Base-by-base conservation (phyloP, 1,140 invertebrate species). In the Trypoxylus dichotomus region DNA sequence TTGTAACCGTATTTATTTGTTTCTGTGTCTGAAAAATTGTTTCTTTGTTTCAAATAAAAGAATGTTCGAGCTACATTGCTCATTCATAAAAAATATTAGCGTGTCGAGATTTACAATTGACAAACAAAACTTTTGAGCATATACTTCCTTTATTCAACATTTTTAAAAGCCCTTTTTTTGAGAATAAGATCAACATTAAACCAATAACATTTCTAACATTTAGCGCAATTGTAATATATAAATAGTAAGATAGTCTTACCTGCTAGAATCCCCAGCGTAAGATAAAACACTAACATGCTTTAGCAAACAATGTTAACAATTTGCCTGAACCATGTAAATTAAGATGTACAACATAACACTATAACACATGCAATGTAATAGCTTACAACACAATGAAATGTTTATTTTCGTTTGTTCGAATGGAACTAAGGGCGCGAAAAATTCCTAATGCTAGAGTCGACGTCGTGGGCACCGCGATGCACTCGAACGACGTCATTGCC, bases 251-350 rank as follows among this genome's bases (percentile, higher is more conserved):
- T 25, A 32, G 1, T 68, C 1, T 41, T 74, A 74, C 72, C 72
- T 74, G 72, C 21, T 74, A 74, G 27, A 74, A 27, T 27, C 32
- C 72, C 72, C n/a, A 74, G 37, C 15, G 72, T 15, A 74, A 74
- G 32, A 74, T 74, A 74, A 19, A 74, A 74, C 72, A 74, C 72
- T 74, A 74, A 41, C 72, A 74, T 74, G 72, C 72, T 74, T 74
- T 29, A 43, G 32, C 19, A 21, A 41, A 21, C 29, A 41, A 41
- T 41, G 25, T 74, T 37, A 41, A 37, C 21, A 74, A 74, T 41
- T 74, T 74, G n/a, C 41, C n/a, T 41, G 29, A 74, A 74, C 72
- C 41, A 74, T 74, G 60, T 68, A 74, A 74, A 74, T 74, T 43
- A 74, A 43, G 19, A 74, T 74, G 15, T 74, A 74, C 29, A 74